A percentile compares a stretch with the other conserved stretches of the same genome.
These are phyloP conservation scores for Nestor notabilis DNA, from an alignment of 2,113 vertebrate genomes.

Conservation along the genomic window DNA sequence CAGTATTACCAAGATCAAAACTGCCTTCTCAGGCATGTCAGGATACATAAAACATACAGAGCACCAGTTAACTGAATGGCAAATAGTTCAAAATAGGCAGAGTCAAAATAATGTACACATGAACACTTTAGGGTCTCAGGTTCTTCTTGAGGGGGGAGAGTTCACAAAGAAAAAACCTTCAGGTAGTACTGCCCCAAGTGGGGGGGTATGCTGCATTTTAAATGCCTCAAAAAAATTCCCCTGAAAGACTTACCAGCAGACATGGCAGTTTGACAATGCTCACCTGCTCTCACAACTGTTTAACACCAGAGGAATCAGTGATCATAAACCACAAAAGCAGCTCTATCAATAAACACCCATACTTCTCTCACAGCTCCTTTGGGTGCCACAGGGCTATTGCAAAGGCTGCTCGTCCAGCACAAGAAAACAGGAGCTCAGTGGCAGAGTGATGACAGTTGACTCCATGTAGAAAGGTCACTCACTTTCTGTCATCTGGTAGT, in stretches of 20 bases:
- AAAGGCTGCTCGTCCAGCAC: background rate
- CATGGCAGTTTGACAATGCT: background rate
- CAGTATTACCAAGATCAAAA: background rate
- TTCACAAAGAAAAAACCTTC: background rate
- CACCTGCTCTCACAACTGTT: background rate
- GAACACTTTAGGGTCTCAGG: accelerated
- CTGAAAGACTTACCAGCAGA: background rate
- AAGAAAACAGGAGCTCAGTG: background rate
- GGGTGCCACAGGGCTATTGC: accelerated
- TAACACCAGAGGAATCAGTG: background rate
- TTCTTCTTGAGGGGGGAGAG: background rate
- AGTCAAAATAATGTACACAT: background rate
- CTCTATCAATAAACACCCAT: background rate
- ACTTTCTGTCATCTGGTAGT: background rate
- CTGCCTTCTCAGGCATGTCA: background rate
- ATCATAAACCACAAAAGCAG: background rate
- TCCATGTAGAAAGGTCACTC: conserved; percentile 21
- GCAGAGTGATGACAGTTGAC: background rate
- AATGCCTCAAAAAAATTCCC: background rate
- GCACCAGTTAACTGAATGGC: background rate
- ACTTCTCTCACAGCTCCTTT: background rate
- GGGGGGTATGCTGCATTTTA: background rate
- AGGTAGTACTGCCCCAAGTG: background rate
- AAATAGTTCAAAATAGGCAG: background rate
- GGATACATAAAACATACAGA: background rate